Conservation (phyloP, 2,888 invertebrate species). For the Zygogramma bicolorata region DNA sequence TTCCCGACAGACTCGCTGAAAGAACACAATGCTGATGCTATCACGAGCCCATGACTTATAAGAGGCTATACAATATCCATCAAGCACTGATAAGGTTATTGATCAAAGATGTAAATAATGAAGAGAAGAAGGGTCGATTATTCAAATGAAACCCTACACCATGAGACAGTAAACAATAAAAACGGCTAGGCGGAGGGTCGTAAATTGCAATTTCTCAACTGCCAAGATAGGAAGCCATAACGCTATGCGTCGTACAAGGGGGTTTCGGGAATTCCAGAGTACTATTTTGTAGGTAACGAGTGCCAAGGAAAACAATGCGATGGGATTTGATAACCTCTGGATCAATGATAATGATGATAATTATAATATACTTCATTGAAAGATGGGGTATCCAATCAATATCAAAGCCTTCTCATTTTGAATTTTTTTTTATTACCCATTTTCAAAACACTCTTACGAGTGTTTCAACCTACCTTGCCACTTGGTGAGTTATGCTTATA, state of each 20-base stretch:
- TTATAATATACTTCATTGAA: too few species aligned
- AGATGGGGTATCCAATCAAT: too few species aligned
- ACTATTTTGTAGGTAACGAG: neutral
- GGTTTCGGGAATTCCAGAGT: neutral
- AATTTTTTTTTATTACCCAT: too few species aligned
- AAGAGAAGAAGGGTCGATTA: conserved; percentile 59
- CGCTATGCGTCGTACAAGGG: neutral
- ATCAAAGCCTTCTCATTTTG: too few species aligned
- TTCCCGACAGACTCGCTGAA: conserved; percentile 26
- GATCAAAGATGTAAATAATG: conserved; percentile 60
- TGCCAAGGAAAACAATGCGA: neutral
- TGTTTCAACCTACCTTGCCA: too few species aligned
- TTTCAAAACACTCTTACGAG: too few species aligned
- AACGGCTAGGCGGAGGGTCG: conserved; percentile 54
- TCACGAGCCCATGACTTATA: conserved; percentile 58
- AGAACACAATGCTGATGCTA: conserved; percentile 56
- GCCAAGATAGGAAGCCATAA: conserved; percentile 37
- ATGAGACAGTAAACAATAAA: conserved; percentile 58
- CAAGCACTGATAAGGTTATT: conserved; percentile 59
- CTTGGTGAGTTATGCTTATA: too few species aligned
- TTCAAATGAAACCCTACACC: conserved; percentile 57
- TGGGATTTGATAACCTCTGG: neutral
- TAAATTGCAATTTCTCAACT: conserved; percentile 58
- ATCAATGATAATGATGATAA: too few species aligned
- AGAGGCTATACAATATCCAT: conserved; percentile 56